A percentile compares a stretch with the other conserved stretches of the same genome.
These are phyloP conservation scores for Celastrina argiolus DNA, from an alignment of 2,888 invertebrate species.

Conservation along the genomic window DNA sequence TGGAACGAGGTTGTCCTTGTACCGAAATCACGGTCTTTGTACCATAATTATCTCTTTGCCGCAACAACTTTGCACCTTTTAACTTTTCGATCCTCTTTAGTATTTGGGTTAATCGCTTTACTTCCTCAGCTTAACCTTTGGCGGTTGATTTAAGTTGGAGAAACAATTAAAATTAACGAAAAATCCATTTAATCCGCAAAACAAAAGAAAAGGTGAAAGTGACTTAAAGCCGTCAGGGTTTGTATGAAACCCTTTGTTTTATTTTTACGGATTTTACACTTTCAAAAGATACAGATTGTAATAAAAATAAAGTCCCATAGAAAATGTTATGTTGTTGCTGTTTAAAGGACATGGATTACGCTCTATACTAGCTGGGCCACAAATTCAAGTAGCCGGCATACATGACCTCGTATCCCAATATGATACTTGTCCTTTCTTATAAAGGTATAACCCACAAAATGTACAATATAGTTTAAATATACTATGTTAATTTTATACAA, in stretches of 20 bases:
- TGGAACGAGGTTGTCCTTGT: too few relatives aligned
- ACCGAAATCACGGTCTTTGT: too few relatives aligned
- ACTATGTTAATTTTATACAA: constrained; percentile 4
- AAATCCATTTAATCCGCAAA: neutral
- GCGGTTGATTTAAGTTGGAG: neutral
- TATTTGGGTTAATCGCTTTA: constrained; percentile 7
- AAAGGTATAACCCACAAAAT: too few relatives aligned
- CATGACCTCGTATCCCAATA: too few relatives aligned
- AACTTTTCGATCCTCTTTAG: neutral
- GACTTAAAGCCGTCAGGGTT: neutral
- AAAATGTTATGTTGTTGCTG: too few relatives aligned
- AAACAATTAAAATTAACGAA: constrained; percentile 2
- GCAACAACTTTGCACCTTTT: neutral
- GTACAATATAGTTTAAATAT: neutral
- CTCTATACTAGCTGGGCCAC: too few relatives aligned
- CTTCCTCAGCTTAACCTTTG: constrained; percentile 4
- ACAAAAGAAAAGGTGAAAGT: constrained; percentile 8
- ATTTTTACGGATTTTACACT: neutral
- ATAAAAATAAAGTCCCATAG: too few relatives aligned
- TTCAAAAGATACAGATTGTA: too few relatives aligned
- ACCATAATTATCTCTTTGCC: neutral
- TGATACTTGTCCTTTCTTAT: too few relatives aligned
- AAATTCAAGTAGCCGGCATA: too few relatives aligned
- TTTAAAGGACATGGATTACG: too few relatives aligned
- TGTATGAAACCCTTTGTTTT: neutral